Evolutionary conservation across 2,888 invertebrate genomes (phyloP), one percentile per base, ranked within the genome.

Genomic region (Chymomyza amoena): DNA sequence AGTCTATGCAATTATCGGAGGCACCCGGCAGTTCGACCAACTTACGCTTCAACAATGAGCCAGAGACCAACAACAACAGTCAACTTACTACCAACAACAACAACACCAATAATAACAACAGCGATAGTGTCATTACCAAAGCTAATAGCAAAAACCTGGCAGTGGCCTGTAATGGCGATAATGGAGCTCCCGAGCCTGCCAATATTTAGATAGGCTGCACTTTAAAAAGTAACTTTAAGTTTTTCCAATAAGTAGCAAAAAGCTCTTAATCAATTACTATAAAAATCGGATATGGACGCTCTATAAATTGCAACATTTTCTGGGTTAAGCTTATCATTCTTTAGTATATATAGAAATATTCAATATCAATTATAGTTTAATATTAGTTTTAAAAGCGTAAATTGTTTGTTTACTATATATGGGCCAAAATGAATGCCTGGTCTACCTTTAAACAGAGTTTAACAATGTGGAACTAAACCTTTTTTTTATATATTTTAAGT

Each of bases 21-120:
- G 79, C 84, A 7, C 84, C 84, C 6, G 86, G 83, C 81, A 84
- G 79, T 20, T 81, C 86, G 3, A 77, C 75, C 25, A 83, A 32
- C 25, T 25, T 32, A 32, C 7, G 32, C 32, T 7, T 6, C 7
- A 7, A 32, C 9, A 32, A 86, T 4, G 25, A 72, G 32, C 78
- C 61, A 18, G 84, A 87, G 57, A 66, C 76, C 39, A 81, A 75
- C 52, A 65, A 66, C 70, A 78, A 79, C 36, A 80, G 75, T 51
- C 80, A 77, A 71, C 62, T 70, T 64, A 59, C 66, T 59, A 70
- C 76, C 15, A 77, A 68, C 51, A 73, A 72, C 51, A 73, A 72
- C 32, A 78, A 76, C 64, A 77, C 73, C 45, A 66, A 78, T 51
- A 70, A 69, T 32, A 71, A 73, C 39, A 67, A 66, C 54, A 77